Evolutionary conservation across 2,113 vertebrate genomes (phyloP), one percentile per base, ranked within the genome.

Genomic region (Pterocles gutturalis): DNA sequence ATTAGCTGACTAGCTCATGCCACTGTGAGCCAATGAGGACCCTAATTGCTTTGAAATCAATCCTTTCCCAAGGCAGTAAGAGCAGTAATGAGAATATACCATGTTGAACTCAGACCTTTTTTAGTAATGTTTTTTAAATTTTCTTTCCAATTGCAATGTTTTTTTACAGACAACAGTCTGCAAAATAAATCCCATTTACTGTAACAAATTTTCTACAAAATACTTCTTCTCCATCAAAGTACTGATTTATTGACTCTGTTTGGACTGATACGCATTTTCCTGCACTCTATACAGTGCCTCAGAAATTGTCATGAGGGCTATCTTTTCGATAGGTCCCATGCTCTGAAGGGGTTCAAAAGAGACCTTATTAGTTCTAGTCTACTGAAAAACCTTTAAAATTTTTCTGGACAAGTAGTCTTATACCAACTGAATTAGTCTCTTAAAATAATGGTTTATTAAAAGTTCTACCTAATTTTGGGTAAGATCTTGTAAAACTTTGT

Each of bases 141-240:
- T 76, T 25, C 41, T 94, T 89, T 91, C 38, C 14, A 64, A 12
- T 31, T 66, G 38, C 10, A 67, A 51, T 10, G 5, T 33, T 88
- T 87, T 87, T 92, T 92, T 85, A 86, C 20, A 75, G 55, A 90
- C 58, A 93, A 20, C 28, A 90, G 54, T 79, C 78, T 48, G 36
- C 58, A 92, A 95, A 96, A 75, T 33, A 93, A 90, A 96, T 94
- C 64, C 26, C 22, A 62, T 93, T 93, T 90, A 65, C 76, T 75
- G 34, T 55, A 72, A 62, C 34, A 89, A 45, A 46, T 85, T 85
- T 67, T 85, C 46, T 87, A 92, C 70, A 78, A 73, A 85, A 64
- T 70, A 57, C 8, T 89, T 29, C 15, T 88, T 75, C 60, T 60
- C 58, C 36, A 82, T 73, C 71, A 75, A 91, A 80, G 38, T 54